Evolutionary conservation across 2,113 vertebrate species (phyloP).

Genomic region (Pampusana beccarii): DNA sequence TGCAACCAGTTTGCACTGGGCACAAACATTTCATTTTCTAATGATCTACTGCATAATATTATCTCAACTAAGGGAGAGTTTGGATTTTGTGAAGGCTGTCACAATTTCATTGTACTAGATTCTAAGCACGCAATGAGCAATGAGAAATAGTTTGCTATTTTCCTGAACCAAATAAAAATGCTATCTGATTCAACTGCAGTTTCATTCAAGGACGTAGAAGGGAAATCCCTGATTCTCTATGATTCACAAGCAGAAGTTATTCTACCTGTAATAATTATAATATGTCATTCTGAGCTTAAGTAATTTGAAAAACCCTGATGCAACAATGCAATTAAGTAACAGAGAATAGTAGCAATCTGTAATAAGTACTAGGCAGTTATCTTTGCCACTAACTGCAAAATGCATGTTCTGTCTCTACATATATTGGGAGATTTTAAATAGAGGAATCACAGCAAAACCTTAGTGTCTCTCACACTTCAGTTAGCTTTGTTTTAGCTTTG

Average conservation of each 20-base stretch:
- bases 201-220: neutral
- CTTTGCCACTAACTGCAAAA: neutral
- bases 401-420: neutral
- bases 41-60: neutral
- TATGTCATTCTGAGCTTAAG: neutral
- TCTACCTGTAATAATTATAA: neutral
- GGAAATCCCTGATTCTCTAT: neutral
- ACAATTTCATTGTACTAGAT: neutral
- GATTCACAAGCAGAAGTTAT: neutral
- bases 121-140: neutral
- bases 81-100: neutral
- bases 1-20: neutral
- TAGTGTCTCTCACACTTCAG: neutral
- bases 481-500: neutral
- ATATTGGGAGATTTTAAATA: neutral
- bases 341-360: neutral
- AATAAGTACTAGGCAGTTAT: neutral
- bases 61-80: neutral
- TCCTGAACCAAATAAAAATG: neutral
- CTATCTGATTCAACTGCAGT: neutral
- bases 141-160: neutral
- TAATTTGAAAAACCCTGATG: neutral
- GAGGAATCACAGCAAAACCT: neutral
- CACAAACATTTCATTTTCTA: neutral
- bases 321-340: neutral